Evolutionary conservation across 1,140 invertebrate genomes (phyloP).

Genomic region (Ridgeia piscesae): DNA sequence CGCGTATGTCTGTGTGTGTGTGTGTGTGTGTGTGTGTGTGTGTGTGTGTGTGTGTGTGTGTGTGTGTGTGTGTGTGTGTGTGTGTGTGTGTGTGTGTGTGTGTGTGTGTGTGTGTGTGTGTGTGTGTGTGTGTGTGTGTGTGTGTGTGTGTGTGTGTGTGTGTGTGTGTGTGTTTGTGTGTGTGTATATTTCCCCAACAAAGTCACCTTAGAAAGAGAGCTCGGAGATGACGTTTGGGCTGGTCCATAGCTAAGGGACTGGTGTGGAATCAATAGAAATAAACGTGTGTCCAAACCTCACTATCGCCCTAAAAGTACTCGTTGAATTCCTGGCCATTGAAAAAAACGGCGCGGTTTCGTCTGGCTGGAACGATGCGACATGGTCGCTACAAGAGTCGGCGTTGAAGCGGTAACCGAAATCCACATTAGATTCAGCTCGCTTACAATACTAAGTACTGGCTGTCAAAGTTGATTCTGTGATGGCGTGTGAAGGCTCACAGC

Average conservation of each 20-base stretch:
- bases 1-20: not conserved
- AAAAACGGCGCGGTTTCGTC: not conserved
- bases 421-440: constrained; percentile 4
- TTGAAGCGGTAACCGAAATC: not conserved
- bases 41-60: not conserved
- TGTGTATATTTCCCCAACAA: not conserved
- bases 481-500: not conserved
- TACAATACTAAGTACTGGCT: not conserved
- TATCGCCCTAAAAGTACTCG: not conserved
- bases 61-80: not conserved
- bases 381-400: not conserved
- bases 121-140: not conserved
- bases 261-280: not conserved
- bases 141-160: not conserved
- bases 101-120: not conserved
- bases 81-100: not conserved
- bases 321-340: not conserved
- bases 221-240: not conserved
- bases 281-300: not conserved
- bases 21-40: not conserved
- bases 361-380: not conserved
- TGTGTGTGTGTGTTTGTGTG: no score
- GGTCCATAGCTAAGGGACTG: not conserved
- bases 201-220: no score
- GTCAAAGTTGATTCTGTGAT: not conserved